Base-by-base conservation (phyloP, 2,113 vertebrate species). In the Apistogramma diplotaenia region DNA sequence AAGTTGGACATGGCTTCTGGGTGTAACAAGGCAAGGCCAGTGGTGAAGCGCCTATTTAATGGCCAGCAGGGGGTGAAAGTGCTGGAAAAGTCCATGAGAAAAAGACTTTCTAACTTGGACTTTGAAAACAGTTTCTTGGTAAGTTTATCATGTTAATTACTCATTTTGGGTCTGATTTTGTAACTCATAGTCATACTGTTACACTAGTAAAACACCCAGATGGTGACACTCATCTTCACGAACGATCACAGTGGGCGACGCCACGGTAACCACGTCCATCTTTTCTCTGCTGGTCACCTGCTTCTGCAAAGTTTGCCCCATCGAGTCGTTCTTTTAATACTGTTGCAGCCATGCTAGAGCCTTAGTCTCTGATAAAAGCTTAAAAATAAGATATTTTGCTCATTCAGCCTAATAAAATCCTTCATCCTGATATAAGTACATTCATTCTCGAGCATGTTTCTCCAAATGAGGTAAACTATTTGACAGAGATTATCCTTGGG, bases 381-480 rank as follows among this genome's bases (percentile, higher is more conserved):
- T 23, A 43, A 15, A 55, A 65, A 74, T 12, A 12, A 23, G 0
- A 35, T 49, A 62, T 77, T 70, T 76, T 74, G 33, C 1, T 74
- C 27, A 16, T 55, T 62, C 35, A 73, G 4, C 60, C 58, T 51
- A 74, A 23, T 74, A 27, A 73, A 81, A 46, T 49, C 54, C 10
- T 82, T 65, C 0, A 75, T 74, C 25, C 51, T 9, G 4, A 33
- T 35, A 61, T 74, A 79, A 70, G 40, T 78, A 33, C 58, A 76
- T 57, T 23, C 55, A 46, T 78, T 81, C 23, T 12, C 65, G 27
- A 79, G 27, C 31, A 51, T 72, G 31, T 81, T 81, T 82, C 74
- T 83, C 43, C 19, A 72, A 77, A 82, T 72, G 43, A 86, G 79
- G 60, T 85, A 78, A 84, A 85, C 71, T 72, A 62, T 85, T 87